Conservation (phyloP, 2,797 vertebrate species). For the Megalops cyprinoides region DNA sequence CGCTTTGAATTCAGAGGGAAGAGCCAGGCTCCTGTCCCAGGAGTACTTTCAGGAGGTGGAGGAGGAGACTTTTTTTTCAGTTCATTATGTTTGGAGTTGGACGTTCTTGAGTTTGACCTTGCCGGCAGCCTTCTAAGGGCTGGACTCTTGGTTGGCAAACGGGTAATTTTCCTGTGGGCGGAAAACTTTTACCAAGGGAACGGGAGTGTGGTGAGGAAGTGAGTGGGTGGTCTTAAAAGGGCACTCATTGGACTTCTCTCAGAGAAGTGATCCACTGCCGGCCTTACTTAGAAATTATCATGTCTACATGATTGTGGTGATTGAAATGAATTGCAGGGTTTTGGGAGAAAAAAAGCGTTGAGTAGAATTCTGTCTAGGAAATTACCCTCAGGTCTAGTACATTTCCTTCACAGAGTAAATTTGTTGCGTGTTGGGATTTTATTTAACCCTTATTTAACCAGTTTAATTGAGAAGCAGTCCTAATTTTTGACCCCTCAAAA, state of each 20-base stretch:
- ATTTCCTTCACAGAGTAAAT: too few relatives aligned
- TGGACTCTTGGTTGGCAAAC: not conserved
- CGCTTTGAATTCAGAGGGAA: constrained; percentile 7
- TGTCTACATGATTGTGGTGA: too few relatives aligned
- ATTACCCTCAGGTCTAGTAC: too few relatives aligned
- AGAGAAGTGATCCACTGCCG: not conserved
- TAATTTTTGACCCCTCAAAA: too few relatives aligned
- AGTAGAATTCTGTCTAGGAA: too few relatives aligned
- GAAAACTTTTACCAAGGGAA: not conserved
- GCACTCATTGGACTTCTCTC: not conserved
- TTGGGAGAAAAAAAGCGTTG: too few relatives aligned
- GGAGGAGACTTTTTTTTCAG: constrained; percentile 18
- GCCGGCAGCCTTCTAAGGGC: not conserved
- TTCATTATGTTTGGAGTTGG: constrained; percentile 19
- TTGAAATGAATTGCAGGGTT: too few relatives aligned
- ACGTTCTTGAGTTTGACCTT: not conserved
- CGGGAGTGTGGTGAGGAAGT: not conserved
- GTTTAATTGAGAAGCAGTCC: too few relatives aligned
- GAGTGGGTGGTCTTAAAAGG: not conserved
- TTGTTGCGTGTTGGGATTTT: too few relatives aligned
- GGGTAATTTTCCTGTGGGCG: not conserved
- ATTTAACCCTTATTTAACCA: too few relatives aligned
- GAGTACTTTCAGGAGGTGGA: not conserved
- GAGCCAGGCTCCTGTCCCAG: constrained; percentile 8
- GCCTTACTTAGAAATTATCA: too few relatives aligned